Conservation (phyloP, 2,797 vertebrate species). For the Lycodopsis pacificus region DNA sequence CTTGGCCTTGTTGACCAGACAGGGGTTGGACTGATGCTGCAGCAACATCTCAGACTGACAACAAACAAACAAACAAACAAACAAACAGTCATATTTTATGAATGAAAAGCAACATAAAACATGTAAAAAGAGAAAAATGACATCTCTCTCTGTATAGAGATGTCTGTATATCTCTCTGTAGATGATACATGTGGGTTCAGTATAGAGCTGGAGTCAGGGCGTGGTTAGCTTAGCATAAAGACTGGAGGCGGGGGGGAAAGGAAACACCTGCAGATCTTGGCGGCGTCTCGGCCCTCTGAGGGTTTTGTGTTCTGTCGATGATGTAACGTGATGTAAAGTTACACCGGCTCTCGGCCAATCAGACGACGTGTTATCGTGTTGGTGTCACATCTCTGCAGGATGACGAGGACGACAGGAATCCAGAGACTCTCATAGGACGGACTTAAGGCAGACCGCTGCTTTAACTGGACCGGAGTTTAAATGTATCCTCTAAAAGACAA, state of each 20-base stretch:
- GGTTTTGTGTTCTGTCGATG: not conserved
- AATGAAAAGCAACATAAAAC: not conserved
- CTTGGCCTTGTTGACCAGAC: slow-evolving; percentile 91
- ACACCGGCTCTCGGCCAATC: slow-evolving; percentile 5
- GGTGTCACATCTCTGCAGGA: slow-evolving; percentile 1
- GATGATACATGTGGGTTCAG: too few relatives aligned
- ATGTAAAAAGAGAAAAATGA: too few relatives aligned
- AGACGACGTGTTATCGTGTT: slow-evolving; percentile 4
- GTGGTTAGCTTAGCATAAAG: not conserved
- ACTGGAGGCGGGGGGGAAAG: too few relatives aligned
- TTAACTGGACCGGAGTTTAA: not conserved
- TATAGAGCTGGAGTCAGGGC: too few relatives aligned
- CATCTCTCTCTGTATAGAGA: too few relatives aligned
- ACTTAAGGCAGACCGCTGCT: not conserved
- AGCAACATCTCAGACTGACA: slow-evolving; percentile 93
- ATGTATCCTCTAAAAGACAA: not conserved
- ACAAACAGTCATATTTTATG: not conserved
- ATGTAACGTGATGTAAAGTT: not conserved
- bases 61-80: slow-evolving; percentile 12
- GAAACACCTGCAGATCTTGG: not conserved
- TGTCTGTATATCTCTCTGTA: too few relatives aligned
- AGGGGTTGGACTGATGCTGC: slow-evolving; percentile 96
- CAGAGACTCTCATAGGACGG: too few relatives aligned
- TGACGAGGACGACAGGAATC: not conserved
- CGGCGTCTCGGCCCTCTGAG: not conserved